Evolutionary conservation across 1,140 invertebrate species (phyloP).

Genomic region (Rhyzopertha dominica): DNA sequence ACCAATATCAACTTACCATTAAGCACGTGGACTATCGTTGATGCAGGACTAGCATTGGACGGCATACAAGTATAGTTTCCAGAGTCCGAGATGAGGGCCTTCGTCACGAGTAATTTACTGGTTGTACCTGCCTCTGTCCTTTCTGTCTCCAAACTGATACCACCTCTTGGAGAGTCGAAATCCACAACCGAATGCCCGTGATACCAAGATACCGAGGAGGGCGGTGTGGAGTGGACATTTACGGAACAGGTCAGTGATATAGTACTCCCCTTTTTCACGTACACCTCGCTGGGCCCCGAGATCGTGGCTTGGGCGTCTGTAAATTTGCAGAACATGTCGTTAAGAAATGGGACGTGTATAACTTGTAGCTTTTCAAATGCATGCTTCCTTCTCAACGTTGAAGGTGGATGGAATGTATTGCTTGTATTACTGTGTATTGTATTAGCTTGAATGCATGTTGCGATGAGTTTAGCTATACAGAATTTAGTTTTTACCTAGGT

Average conservation of each 20-base stretch:
- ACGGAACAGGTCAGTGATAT: conserved; percentile 85
- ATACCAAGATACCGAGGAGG: conserved; percentile 73
- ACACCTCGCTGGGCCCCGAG: conserved; percentile 77
- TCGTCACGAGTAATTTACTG: conserved; percentile 81
- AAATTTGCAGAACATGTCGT: too few species aligned
- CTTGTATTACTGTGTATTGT: too few species aligned
- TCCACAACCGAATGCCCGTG: conserved; percentile 75
- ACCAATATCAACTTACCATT: conserved; percentile 64
- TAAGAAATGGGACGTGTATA: too few species aligned
- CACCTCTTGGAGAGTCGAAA: conserved; percentile 79
- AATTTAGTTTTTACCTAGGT: too few species aligned
- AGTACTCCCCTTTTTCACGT: conserved; percentile 85
- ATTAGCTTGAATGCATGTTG: too few species aligned
- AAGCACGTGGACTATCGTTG: conserved; percentile 81
- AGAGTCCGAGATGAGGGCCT: conserved; percentile 77
- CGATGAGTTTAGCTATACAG: too few species aligned
- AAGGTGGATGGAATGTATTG: too few species aligned
- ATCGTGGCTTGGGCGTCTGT: conserved; percentile 82
- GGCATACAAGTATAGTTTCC: conserved; percentile 87
- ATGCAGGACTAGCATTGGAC: conserved; percentile 80
- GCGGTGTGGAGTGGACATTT: conserved; percentile 79
- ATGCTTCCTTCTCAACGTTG: too few species aligned
- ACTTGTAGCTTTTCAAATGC: too few species aligned
- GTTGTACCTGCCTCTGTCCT: conserved; percentile 83
- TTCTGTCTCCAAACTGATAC: conserved; percentile 86